Evolutionary conservation across 2,888 invertebrate species (phyloP).

Genomic region (Erynnis tages): DNA sequence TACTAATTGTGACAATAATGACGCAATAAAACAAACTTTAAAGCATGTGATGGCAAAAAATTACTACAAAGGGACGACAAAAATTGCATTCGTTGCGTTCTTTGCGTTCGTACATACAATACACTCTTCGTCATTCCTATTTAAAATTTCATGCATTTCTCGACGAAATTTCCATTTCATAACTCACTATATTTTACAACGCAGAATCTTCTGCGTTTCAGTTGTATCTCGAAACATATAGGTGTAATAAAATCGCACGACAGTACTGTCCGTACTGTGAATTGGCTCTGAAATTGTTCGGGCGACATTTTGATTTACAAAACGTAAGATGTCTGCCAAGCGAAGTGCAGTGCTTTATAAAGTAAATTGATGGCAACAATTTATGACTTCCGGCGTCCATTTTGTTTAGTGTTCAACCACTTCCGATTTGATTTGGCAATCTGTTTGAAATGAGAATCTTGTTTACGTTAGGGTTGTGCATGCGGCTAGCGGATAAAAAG

Average conservation of each 20-base stretch:
- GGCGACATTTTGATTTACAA: slow-evolving; percentile 41
- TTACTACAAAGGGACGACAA: background rate
- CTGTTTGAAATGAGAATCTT: slow-evolving; percentile 23
- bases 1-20: too few relatives aligned
- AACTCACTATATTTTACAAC: slow-evolving; percentile 13
- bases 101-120: background rate
- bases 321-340: slow-evolving; percentile 34
- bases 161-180: slow-evolving; percentile 17
- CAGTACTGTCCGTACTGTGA: slow-evolving; percentile 37
- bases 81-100: background rate
- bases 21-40: too few relatives aligned
- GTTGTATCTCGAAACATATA: slow-evolving; percentile 33
- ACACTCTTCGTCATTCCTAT: too few relatives aligned
- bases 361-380: slow-evolving; percentile 27
- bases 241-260: slow-evolving; percentile 43
- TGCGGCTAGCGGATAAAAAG: too few relatives aligned
- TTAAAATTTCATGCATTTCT: slow-evolving; percentile 2
- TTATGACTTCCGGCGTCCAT: slow-evolving; percentile 28
- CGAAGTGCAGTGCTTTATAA: slow-evolving; percentile 26
- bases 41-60: too few relatives aligned
- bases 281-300: slow-evolving; percentile 44
- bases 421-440: slow-evolving; percentile 28
- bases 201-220: slow-evolving; percentile 14
- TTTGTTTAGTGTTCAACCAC: slow-evolving; percentile 27
- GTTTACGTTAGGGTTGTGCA: slow-evolving; percentile 20